Base-by-base conservation (phyloP, 2,797 vertebrate species). In the Heterohyrax brucei region DNA sequence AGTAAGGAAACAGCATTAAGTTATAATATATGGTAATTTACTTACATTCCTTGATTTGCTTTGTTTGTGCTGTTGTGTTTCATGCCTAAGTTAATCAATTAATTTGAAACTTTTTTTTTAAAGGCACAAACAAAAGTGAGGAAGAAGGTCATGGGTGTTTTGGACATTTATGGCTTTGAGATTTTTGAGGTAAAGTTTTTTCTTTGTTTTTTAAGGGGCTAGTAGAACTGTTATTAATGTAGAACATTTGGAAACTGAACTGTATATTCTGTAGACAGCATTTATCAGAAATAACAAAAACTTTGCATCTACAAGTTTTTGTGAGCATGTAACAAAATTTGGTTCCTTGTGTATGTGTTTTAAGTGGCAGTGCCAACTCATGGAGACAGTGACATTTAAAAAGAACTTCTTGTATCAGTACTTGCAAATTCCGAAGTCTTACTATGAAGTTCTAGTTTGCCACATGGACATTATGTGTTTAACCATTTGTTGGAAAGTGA, bases 151-250 rank as follows among this genome's bases (percentile, higher is more conserved):
- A 99, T 99, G 99, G 99, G 99, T 9, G 99, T 99, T 75, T 98
- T 99, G 98, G 99, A 99, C 98, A 99, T 99, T 97, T 99, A 99
- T 59, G 99, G 99, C 97, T 99, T 99, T 98, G 99, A 99, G 98
- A 99, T 99, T 98, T 99, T 99, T 98, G 99, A 99, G 99, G 99
- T 99, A 99, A 98, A 98, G 62, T 39, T 28, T 94, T 53, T 66
- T 70, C 50, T 39, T n/a, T 73, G 0, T 76, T 72, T 78, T 85
- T 59, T 85, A 61, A 10, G 64, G 64, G 39, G 39, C 39, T 39
- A 39, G 0, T 87, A 39, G 26, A 61, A 44, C 73, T 6, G 64
- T 82, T 81, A 75, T 93, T 94, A 66, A 93, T 95, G 61, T 83
- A 9, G 2, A 83, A 95, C 2, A 86, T 0, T 68, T 95, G 24